A percentile compares a stretch with the other conserved stretches of the same genome.
phyloP scores from a whole-genome alignment of 2,113 vertebrate genomes.

The Rhinolophus ferrumequinum region DNA sequence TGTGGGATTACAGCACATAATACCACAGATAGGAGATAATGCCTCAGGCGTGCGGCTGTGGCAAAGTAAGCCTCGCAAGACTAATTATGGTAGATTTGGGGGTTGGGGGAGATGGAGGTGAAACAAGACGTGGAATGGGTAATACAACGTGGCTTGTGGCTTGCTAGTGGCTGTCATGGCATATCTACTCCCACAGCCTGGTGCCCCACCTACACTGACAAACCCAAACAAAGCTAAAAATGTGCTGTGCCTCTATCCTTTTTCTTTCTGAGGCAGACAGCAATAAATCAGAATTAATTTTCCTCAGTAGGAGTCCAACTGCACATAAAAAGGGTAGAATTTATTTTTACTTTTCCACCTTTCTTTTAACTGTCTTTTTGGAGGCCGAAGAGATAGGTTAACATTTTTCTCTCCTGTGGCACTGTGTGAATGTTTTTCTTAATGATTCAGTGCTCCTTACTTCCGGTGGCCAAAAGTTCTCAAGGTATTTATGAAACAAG shows the following conservation, averaged over 20 bases:
- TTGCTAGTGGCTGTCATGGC: not conserved
- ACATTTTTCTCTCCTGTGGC: not conserved
- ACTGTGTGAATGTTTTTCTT: not conserved
- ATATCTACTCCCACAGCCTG: not conserved
- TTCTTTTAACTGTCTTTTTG: conserved; percentile 18
- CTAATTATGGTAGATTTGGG: conserved; percentile 43
- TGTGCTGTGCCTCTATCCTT: conserved; percentile 17
- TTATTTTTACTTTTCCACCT: not conserved
- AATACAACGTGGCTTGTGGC: conserved; percentile 24
- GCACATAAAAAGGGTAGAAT: not conserved
- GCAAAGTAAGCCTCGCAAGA: conserved; percentile 48
- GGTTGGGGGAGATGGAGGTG: not conserved
- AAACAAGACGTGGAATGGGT: conserved; percentile 49
- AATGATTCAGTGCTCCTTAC: not conserved
- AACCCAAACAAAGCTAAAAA: conserved; percentile 57
- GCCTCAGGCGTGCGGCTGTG: conserved; percentile 57
- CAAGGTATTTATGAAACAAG: conserved; percentile 51
- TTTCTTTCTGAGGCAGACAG: not conserved
- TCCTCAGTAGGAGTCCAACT: not conserved
- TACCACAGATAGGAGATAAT: conserved; percentile 88
- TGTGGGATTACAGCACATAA: conserved; percentile 68
- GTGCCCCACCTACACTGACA: not conserved
- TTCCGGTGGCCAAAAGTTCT: not conserved
- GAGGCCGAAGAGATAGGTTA: conserved; percentile 13
- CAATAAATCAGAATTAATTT: conserved; percentile 50